A percentile compares a stretch with the other conserved stretches of the same genome.
phyloP scores from a whole-genome alignment of 2,888 invertebrate genomes.

The Eilema sororculum region DNA sequence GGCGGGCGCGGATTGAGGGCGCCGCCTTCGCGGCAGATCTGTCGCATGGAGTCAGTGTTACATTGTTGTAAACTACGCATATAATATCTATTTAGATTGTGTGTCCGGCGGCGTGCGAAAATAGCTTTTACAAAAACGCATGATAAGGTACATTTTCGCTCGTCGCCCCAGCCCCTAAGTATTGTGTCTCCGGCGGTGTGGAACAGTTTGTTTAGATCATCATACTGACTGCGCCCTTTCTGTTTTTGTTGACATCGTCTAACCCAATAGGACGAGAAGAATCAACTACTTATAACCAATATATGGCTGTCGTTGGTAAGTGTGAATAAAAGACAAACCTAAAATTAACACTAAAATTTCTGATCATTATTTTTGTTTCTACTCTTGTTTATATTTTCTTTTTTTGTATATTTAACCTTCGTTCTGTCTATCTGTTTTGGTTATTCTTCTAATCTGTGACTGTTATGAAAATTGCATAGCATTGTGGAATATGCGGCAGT shows the following conservation, averaged over 20 bases:
- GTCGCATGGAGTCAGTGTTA: constrained; percentile 86
- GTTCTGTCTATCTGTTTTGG: constrained; percentile 58
- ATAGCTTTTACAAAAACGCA: constrained; percentile 62
- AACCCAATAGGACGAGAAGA: constrained; percentile 96
- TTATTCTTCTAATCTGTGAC: constrained; percentile 72
- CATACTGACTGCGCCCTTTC: constrained; percentile 87
- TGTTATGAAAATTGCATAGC: constrained; percentile 83
- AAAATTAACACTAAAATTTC: constrained; percentile 85
- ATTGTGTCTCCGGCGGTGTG: constrained; percentile 75
- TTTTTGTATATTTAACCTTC: constrained; percentile 58
- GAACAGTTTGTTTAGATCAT: constrained; percentile 78
- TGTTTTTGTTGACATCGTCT: constrained; percentile 90
- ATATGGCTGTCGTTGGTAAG: constrained; percentile 98
- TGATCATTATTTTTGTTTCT: constrained; percentile 71
- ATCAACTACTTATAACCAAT: constrained; percentile 97
- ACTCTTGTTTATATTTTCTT: constrained; percentile 65
- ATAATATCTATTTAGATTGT: constrained; percentile 77
- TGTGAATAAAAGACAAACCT: constrained; percentile 87
- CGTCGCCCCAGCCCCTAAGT: constrained; percentile 70
- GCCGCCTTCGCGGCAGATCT: constrained; percentile 79
- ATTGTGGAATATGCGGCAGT: constrained; percentile 86
- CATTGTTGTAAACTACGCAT: constrained; percentile 75
- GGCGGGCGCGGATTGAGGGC: constrained; percentile 78
- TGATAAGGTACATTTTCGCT: constrained; percentile 64
- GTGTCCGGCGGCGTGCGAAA: constrained; percentile 74